Evolutionary conservation across 2,113 vertebrate genomes (phyloP), one percentile per base, ranked within the genome.

Genomic region (Cyprinodon brontotheroides): DNA sequence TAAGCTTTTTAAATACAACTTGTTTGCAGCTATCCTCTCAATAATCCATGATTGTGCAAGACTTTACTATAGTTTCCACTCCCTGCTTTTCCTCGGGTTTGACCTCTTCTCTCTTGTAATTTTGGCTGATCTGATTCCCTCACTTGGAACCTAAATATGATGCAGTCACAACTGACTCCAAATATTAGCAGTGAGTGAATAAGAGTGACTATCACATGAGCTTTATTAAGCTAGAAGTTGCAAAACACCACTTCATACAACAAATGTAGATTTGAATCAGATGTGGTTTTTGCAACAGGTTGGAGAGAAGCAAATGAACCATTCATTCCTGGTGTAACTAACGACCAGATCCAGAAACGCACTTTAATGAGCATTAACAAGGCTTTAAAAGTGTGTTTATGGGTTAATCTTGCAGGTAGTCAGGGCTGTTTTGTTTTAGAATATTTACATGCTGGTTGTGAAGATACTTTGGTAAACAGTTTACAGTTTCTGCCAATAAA

Each of bases 401-500:
- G 63, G 39, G 62, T 77, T 47, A 37, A 73, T 86, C 83, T 45
- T 78, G 70, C 61, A 60, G 29, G 67, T 53, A 79, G 75, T 67
- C 70, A 74, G 4, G 3, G 80, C 65, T 72, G 78, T 74, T 86
- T 71, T 75, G 80, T 78, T 75, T 84, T 62, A 40, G 59, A 65
- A 61, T 72, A 20, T 91, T 90, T 85, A 82, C 73, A 70, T 75
- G 73, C 72, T n/a, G 45, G 22, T 72, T 72, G 20, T 68, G 79
- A 70, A 66, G 59, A 81, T 66, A 74, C 73, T 81, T 62, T 68
- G 70, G 81, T 47, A 74, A 77, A 75, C 71, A 76, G 53, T 86
- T 90, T 77, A 68, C 11, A 36, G 68, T 81, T 81, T 88, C 73
- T 81, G 74, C 74, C n/a, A 62, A 66, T 88, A 85, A 89, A 89